A percentile compares a stretch with the other conserved stretches of the same genome.
phyloP scores from a whole-genome alignment of 2,113 vertebrate species.

The Dipodomys merriami region DNA sequence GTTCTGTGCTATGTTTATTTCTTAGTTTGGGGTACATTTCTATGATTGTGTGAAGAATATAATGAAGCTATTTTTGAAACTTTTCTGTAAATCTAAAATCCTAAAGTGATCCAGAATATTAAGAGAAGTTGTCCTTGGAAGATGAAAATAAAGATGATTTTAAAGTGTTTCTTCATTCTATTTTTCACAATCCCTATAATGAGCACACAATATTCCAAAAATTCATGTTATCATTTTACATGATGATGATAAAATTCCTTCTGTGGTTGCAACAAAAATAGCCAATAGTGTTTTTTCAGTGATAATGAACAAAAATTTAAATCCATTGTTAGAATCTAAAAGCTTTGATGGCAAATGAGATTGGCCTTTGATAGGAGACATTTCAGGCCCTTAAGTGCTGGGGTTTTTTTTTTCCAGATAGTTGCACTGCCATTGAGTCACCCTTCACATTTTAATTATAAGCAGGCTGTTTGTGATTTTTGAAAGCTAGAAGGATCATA shows the following conservation, averaged over 20 bases:
- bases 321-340: neutral
- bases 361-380: neutral
- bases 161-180: neutral
- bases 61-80: neutral
- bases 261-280: conserved; percentile 21
- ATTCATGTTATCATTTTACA: neutral
- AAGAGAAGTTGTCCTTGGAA: neutral
- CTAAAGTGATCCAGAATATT: neutral
- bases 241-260: neutral
- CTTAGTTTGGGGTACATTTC: neutral
- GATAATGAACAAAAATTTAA: neutral
- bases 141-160: neutral
- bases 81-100: conserved; percentile 22
- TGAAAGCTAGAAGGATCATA: conserved; percentile 11
- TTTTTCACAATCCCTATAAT: neutral
- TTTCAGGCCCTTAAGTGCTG: neutral
- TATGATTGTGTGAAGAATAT: neutral
- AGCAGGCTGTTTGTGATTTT: neutral
- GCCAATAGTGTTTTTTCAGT: neutral
- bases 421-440: neutral
- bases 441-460: conserved; percentile 34
- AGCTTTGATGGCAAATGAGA: neutral
- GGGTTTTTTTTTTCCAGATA: neutral
- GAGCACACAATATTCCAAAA: neutral
- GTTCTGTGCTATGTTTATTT: neutral